Evolutionary conservation across 2,888 invertebrate genomes (phyloP), one percentile per base, ranked within the genome.

Genomic region (Tetragnatha montana): DNA sequence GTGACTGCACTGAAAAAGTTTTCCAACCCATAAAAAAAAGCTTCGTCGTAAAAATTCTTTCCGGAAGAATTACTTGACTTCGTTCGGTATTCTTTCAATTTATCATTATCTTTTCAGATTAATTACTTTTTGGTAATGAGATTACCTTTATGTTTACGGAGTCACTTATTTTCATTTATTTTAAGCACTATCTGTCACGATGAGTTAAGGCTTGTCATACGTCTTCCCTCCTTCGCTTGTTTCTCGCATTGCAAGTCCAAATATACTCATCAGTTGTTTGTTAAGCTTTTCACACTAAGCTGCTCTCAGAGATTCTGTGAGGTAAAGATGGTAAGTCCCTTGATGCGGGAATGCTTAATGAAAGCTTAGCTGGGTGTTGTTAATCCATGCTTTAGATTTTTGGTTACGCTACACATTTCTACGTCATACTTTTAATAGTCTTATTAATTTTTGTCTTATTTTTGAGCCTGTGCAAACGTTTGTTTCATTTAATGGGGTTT

Each of bases 41-140:
- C 12, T 17, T 60, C 60, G 12, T 17, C 4, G 60, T 60, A 60
- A 60, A 76, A 47, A 76, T 76, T 76, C 21, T 49, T 76, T 50
- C 75, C 49, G 49, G 10, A 50, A 50, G 8, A 60, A 76, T 50
- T 76, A 21, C 21, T 76, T 76, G 51, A 50, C 51, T 76, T 76
- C 12, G 14, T 60, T 60, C 60, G 47, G 19, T 50, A 19, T 75
- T 75, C 50, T 49, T 76, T 10, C 19, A 2, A 49, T 50, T n/a
- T 19, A 4, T 76, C 19, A 50, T 19, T 50, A 50, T 76, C 19
- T 76, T 76, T 21, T 76, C 50, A 76, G n/a, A 76, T 76, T 21
- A 76, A 51, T 75, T 75, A 75, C 21, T 76, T 50, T 76, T 76
- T 76, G 50, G 8, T 76, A 50, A 76, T 50, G 50, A 76, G 50